phyloP scores from a whole-genome alignment of 2,888 invertebrate genomes.

The Bellardia bayeri region DNA sequence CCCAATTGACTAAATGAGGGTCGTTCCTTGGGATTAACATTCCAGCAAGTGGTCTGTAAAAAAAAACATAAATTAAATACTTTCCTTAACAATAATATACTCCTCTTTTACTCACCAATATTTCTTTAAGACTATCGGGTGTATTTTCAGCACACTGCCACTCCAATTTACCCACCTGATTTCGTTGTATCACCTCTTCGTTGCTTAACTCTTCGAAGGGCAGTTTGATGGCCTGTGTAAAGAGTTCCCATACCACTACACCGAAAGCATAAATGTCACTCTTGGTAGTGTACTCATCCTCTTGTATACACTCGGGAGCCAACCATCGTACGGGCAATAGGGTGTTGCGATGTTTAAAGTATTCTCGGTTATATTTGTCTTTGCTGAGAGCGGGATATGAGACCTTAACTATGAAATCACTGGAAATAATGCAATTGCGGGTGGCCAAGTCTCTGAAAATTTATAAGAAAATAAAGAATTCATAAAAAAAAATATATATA shows the following conservation, averaged over 20 bases:
- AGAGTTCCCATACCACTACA: constrained; percentile 95
- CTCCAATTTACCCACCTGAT: constrained; percentile 86
- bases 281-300: constrained; percentile 96
- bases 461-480: background rate
- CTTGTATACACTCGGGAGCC: constrained; percentile 94
- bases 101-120: constrained; percentile 84
- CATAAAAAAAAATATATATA: too few species aligned
- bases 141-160: constrained; percentile 89
- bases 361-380: constrained; percentile 95
- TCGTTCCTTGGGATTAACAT: constrained; percentile 82
- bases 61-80: background rate
- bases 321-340: constrained; percentile 95
- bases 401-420: constrained; percentile 91
- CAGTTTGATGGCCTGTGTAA: constrained; percentile 90
- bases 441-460: constrained; percentile 91
- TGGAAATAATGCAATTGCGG: constrained; percentile 94
- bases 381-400: constrained; percentile 91
- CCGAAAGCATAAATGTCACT: constrained; percentile 97
- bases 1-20: constrained; percentile 84
- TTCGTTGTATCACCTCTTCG: constrained; percentile 82
- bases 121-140: constrained; percentile 86
- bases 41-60: constrained; percentile 82
- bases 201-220: constrained; percentile 86
- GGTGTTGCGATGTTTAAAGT: constrained; percentile 93
- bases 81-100: background rate